Conservation (phyloP, 2,888 invertebrate species). For the Tortrix viridana region DNA sequence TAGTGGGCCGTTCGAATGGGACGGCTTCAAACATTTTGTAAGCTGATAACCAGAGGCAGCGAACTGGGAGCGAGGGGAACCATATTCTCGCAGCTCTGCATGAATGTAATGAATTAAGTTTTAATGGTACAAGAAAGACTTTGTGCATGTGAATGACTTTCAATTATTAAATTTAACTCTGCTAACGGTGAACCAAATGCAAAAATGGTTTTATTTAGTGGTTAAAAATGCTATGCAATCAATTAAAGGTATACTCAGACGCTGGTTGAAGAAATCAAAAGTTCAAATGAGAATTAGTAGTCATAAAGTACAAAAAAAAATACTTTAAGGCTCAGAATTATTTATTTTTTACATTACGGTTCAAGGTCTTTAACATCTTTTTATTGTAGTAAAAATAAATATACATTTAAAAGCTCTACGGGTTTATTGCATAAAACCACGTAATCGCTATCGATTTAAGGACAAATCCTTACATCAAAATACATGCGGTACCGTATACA, state of each 20-base stretch:
- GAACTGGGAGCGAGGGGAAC: conserved; percentile 79
- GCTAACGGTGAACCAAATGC: conserved; percentile 9
- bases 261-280: neutral
- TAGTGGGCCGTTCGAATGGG: conserved; percentile 67
- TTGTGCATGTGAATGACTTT: conserved; percentile 66
- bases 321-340: neutral
- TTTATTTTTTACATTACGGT: conserved; percentile 14
- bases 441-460: conserved; percentile 66
- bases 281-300: conserved; percentile 27
- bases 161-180: conserved; percentile 42
- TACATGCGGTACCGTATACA: conserved; percentile 57
- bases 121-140: conserved; percentile 71
- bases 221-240: too few relatives aligned
- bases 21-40: conserved; percentile 79
- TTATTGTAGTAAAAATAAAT: conserved; percentile 58
- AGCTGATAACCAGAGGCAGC: conserved; percentile 83
- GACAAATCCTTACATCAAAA: conserved; percentile 57
- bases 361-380: conserved; percentile 68
- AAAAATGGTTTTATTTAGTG: too few relatives aligned
- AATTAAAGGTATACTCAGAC: too few relatives aligned
- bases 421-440: conserved; percentile 47
- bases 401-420: conserved; percentile 54
- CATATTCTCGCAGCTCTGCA: conserved; percentile 81
- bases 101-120: conserved; percentile 83
- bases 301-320: neutral